phyloP scores from a whole-genome alignment of 2,888 invertebrate species.

The Druceiella hillmani region DNA sequence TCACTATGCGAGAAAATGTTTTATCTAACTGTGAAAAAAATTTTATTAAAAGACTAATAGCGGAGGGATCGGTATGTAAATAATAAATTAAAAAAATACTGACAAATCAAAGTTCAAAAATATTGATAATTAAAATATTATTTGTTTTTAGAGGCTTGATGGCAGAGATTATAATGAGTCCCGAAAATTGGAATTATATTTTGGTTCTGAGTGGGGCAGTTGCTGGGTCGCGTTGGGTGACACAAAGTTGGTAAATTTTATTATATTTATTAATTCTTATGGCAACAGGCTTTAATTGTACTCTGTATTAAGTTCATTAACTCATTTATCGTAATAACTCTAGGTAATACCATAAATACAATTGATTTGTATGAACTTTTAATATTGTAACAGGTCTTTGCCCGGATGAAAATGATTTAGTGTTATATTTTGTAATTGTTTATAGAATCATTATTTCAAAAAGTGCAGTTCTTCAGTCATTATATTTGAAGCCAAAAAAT shows the following conservation, averaged over 20 bases:
- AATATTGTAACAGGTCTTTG: not conserved
- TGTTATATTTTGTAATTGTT: too few species aligned
- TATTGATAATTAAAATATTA: constrained; percentile 1
- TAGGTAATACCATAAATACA: not conserved
- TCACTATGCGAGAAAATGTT: constrained; percentile 57
- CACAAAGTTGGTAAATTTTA: constrained; percentile 55
- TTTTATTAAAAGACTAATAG: constrained; percentile 60
- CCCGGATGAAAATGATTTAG: too few species aligned
- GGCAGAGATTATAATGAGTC: constrained; percentile 71
- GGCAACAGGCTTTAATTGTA: not conserved
- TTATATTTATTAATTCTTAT: constrained; percentile 1
- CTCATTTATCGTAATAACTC: too few species aligned
- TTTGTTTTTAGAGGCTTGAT: constrained; percentile 64
- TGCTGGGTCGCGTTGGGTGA: constrained; percentile 73
- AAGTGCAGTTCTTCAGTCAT: too few species aligned
- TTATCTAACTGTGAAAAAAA: constrained; percentile 67
- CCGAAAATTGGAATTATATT: constrained; percentile 63
- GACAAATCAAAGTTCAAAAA: constrained; percentile 3
- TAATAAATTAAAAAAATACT: constrained; percentile 7
- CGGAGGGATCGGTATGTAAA: constrained; percentile 56
- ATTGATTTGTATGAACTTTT: too few species aligned
- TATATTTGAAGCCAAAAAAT: too few species aligned
- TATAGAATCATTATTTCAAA: too few species aligned
- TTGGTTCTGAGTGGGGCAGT: constrained; percentile 80
- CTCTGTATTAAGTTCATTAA: too few species aligned